phyloP scores from a whole-genome alignment of 2,797 vertebrate species.

The Poecilia picta region DNA sequence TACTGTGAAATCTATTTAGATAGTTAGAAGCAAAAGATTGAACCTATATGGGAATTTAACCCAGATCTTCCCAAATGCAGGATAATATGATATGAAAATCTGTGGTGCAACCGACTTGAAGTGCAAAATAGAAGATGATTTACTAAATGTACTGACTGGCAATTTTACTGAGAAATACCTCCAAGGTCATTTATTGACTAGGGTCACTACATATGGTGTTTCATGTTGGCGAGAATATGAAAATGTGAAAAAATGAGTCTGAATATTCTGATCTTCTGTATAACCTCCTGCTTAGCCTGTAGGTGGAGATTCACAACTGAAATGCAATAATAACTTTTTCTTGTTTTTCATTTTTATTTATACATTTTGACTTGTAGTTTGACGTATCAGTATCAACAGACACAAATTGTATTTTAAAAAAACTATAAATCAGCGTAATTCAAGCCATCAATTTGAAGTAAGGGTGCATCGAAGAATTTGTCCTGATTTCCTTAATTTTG shows the following conservation, averaged over 20 bases:
- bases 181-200: neutral
- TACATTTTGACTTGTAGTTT: too few species aligned
- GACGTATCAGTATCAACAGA: too few species aligned
- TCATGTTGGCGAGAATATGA: neutral
- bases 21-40: neutral
- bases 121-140: neutral
- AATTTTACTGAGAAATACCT: neutral
- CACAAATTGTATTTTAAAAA: too few species aligned
- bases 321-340: slow-evolving; percentile 65
- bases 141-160: too few species aligned
- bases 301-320: slow-evolving; percentile 53
- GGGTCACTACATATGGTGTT: neutral
- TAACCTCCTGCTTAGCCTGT: slow-evolving; percentile 33
- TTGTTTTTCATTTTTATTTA: slow-evolving; percentile 15
- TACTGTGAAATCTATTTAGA: neutral
- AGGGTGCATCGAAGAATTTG: too few species aligned
- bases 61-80: neutral
- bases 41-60: neutral
- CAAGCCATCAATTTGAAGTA: too few species aligned
- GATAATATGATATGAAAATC: neutral
- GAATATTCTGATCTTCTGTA: slow-evolving; percentile 26
- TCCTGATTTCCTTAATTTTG: too few species aligned
- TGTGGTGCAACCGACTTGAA: neutral
- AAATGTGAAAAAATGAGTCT: neutral
- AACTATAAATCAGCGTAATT: too few species aligned